Evolutionary conservation across 2,888 invertebrate genomes (phyloP).

Genomic region (Ennomos erosarius): DNA sequence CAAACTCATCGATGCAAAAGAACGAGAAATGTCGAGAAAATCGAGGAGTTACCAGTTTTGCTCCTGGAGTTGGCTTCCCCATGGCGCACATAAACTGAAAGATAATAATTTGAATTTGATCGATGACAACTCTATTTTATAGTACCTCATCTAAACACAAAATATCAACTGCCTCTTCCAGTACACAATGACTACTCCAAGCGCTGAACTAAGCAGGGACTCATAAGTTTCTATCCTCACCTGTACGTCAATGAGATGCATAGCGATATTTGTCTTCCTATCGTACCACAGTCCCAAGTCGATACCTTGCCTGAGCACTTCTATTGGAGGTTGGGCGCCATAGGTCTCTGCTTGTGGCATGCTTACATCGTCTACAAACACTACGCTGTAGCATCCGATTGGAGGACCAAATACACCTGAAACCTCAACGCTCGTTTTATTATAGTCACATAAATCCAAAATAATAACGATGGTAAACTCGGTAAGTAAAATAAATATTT

Average conservation of each 20-base stretch:
- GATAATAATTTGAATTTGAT: not conserved
- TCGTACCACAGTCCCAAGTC: conserved; percentile 97
- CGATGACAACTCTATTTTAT: too few species aligned
- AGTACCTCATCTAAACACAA: too few species aligned
- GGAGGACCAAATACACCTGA: conserved; percentile 96
- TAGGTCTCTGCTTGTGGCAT: conserved; percentile 96
- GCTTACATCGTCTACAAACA: conserved; percentile 98
- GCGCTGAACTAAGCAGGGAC: too few species aligned
- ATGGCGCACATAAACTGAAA: conserved; percentile 93
- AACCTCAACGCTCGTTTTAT: too few species aligned
- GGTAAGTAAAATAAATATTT: not conserved
- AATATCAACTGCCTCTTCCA: too few species aligned
- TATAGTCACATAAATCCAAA: too few species aligned
- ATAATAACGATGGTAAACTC: too few species aligned
- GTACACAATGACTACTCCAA: too few species aligned
- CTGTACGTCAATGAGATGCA: conserved; percentile 94
- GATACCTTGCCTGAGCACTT: conserved; percentile 94
- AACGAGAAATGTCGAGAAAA: conserved; percentile 95
- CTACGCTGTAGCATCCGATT: conserved; percentile 93
- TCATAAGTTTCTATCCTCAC: conserved; percentile 62
- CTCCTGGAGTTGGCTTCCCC: conserved; percentile 91
- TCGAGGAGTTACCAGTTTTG: conserved; percentile 93
- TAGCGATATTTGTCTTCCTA: conserved; percentile 90
- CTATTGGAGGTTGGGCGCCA: conserved; percentile 98
- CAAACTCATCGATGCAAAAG: conserved; percentile 95